A percentile compares a stretch with the other conserved stretches of the same genome.
phyloP scores from a whole-genome alignment of 2,113 vertebrate species.

The Ariopsis seemanni region DNA sequence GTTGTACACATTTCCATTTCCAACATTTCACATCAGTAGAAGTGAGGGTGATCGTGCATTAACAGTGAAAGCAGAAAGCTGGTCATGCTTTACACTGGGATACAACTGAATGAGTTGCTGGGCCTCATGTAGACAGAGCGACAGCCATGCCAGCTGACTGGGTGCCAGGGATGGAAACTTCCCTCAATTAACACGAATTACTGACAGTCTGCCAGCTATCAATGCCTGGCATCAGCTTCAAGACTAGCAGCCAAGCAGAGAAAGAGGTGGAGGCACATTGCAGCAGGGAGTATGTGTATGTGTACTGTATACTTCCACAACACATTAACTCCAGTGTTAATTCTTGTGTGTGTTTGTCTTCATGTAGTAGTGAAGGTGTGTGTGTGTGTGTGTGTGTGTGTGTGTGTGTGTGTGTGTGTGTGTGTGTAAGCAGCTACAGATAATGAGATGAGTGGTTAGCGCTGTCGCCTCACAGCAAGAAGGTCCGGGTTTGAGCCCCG shows the following conservation, averaged over 20 bases:
- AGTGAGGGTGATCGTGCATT: not conserved
- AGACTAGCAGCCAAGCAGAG: conserved; percentile 43
- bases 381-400: too few relatives aligned
- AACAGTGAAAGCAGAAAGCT: conserved; percentile 19
- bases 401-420: too few relatives aligned
- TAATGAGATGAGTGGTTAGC: too few relatives aligned
- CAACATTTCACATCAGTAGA: not conserved
- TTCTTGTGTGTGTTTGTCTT: conserved; percentile 5
- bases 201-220: conserved; percentile 53
- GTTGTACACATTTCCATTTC: not conserved
- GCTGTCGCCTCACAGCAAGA: too few relatives aligned
- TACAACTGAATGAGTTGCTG: conserved; percentile 36
- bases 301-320: not conserved
- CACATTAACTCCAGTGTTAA: conserved; percentile 42
- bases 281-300: conserved; percentile 36
- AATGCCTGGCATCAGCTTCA: conserved; percentile 52
- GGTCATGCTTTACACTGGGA: conserved; percentile 1
- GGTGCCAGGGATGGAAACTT: conserved; percentile 50
- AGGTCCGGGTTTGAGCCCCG: too few relatives aligned
- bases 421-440: too few relatives aligned
- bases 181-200: conserved; percentile 57
- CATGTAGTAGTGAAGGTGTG: not conserved
- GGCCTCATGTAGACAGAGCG: conserved; percentile 18
- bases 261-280: conserved; percentile 26
- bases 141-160: conserved; percentile 43